A percentile compares a stretch with the other conserved stretches of the same genome.
phyloP scores from a whole-genome alignment of 2,797 vertebrate species.

The Falco columbarius region DNA sequence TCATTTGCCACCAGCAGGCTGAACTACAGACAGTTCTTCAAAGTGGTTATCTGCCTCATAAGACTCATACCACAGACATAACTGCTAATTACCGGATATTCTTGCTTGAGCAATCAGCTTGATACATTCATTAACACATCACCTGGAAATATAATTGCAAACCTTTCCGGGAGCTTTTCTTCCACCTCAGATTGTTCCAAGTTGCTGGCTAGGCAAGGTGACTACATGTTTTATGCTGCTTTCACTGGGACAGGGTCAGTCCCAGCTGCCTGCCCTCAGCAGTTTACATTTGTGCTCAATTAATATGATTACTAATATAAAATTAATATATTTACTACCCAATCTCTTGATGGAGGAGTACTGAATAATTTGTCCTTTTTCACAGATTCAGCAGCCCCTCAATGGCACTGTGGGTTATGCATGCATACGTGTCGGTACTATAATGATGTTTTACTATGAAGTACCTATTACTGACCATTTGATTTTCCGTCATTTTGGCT shows the following conservation, averaged over 20 bases:
- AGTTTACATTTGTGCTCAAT: background rate
- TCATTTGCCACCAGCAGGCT: background rate
- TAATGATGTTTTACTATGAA: background rate
- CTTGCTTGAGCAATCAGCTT: slow-evolving; percentile 45
- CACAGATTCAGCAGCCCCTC: background rate
- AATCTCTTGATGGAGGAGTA: background rate
- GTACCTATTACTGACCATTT: background rate
- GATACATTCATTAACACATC: slow-evolving; percentile 39
- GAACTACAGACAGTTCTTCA: background rate
- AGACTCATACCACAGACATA: slow-evolving; percentile 16
- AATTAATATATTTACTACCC: background rate
- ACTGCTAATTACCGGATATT: slow-evolving; percentile 46
- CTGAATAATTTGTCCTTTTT: background rate
- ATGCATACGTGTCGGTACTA: too few relatives aligned
- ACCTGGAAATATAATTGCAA: slow-evolving; percentile 20
- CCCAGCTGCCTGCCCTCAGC: background rate
- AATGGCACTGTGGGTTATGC: background rate
- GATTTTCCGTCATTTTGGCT: background rate
- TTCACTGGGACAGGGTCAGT: background rate
- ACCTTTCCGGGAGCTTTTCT: slow-evolving; percentile 1
- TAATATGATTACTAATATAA: background rate
- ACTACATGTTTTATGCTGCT: background rate
- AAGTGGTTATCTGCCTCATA: slow-evolving; percentile 28
- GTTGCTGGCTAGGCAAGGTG: background rate
- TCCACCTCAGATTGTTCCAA: background rate